Conservation (phyloP, 2,797 vertebrate genomes). For the Rhabdomys pumilio region DNA sequence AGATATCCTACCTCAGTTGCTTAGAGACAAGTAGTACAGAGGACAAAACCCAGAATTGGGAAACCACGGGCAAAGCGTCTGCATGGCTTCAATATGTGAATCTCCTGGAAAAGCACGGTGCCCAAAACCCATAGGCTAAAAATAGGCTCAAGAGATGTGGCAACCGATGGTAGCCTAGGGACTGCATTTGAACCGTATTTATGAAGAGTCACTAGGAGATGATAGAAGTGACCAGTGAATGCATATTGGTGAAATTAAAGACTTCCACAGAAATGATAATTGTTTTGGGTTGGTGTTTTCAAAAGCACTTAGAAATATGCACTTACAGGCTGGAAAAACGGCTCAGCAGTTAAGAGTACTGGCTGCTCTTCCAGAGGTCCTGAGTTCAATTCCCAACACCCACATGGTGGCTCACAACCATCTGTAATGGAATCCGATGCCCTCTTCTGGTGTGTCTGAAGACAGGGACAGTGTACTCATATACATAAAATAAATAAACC, state of each 20-base stretch:
- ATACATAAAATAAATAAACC: neutral
- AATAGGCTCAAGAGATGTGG: neutral
- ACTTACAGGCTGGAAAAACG: neutral
- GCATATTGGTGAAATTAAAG: constrained; percentile 24
- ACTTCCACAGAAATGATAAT: constrained; percentile 23
- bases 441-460: neutral
- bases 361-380: neutral
- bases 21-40: constrained; percentile 35
- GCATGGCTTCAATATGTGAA: neutral
- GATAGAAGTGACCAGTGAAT: neutral
- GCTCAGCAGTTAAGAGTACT: neutral
- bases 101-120: neutral
- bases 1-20: neutral
- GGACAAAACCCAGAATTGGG: constrained; percentile 37
- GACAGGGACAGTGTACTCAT: neutral
- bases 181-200: neutral
- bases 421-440: neutral
- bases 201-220: neutral
- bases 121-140: neutral
- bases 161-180: neutral
- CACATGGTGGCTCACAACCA: neutral
- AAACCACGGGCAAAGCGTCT: constrained; percentile 15
- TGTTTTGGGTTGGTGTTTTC: neutral
- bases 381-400: neutral
- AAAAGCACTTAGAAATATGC: constrained; percentile 26